phyloP scores from a whole-genome alignment of 2,113 vertebrate genomes.

The Jacana jacana region DNA sequence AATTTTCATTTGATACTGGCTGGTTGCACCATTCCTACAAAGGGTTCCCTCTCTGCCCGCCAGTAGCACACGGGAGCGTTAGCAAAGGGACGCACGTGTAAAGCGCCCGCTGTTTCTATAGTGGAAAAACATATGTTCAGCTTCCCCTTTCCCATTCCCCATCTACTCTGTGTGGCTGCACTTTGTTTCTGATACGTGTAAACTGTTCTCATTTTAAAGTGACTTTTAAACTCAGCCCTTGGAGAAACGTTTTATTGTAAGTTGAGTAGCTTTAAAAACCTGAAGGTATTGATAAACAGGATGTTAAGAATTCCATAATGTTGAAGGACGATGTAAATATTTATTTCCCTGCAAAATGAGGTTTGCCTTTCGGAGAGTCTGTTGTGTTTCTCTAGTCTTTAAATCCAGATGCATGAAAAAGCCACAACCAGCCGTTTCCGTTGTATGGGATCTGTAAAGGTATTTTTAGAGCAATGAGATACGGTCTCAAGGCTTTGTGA shows the following conservation, averaged over 20 bases:
- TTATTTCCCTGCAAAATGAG: neutral
- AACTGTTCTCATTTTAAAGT: neutral
- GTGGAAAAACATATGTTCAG: neutral
- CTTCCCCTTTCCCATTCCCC: neutral
- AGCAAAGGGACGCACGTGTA: neutral
- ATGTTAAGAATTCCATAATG: neutral
- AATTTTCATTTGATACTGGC: neutral
- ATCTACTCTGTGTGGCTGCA: neutral
- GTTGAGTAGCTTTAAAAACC: neutral
- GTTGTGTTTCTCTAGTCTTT: neutral
- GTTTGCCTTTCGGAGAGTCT: neutral
- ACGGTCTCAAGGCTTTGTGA: neutral
- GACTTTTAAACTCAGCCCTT: neutral
- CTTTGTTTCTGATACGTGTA: neutral
- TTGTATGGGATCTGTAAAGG: neutral
- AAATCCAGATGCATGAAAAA: slow-evolving; percentile 1
- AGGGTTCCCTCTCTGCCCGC: neutral
- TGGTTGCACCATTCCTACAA: neutral
- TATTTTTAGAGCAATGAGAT: too few relatives aligned
- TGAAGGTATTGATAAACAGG: slow-evolving; percentile 32
- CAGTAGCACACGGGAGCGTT: neutral
- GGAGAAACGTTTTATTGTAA: neutral
- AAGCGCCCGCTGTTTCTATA: neutral
- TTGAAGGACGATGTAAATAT: slow-evolving; percentile 30
- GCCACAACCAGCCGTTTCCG: neutral